Evolutionary conservation across 2,797 vertebrate species (phyloP).

Genomic region (Lateolabrax maculatus): DNA sequence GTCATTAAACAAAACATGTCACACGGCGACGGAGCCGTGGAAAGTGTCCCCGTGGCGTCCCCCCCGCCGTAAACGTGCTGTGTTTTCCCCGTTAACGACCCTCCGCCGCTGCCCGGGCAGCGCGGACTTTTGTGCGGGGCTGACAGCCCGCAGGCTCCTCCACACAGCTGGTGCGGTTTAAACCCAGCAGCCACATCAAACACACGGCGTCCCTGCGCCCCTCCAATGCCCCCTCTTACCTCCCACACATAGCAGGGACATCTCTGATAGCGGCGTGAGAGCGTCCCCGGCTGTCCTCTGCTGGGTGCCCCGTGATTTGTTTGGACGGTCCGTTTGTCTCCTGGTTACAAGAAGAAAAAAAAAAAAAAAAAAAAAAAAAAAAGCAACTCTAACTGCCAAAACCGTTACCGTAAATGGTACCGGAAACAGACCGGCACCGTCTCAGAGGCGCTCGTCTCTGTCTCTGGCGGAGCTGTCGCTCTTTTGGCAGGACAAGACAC

Average conservation of each 20-base stretch:
- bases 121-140: conserved; percentile 64
- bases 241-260: conserved; percentile 94
- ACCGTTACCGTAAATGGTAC: conserved; percentile 36
- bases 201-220: background rate
- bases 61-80: background rate
- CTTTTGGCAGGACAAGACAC: conserved; percentile 58
- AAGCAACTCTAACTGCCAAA: conserved; percentile 19
- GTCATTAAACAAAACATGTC: conserved; percentile 17
- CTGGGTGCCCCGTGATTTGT: conserved; percentile 74
- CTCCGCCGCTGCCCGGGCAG: conserved; percentile 33
- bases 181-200: conserved; percentile 7
- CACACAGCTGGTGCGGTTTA: conserved; percentile 51
- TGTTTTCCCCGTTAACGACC: conserved; percentile 35
- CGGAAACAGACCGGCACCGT: conserved; percentile 38
- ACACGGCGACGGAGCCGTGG: background rate
- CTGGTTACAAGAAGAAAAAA: conserved; percentile 33
- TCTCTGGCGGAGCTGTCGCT: conserved; percentile 59
- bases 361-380: background rate
- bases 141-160: conserved; percentile 55
- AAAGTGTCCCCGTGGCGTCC: conserved; percentile 28
- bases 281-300: conserved; percentile 81
- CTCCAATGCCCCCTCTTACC: conserved; percentile 80
- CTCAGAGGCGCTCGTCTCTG: conserved; percentile 38
- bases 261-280: conserved; percentile 80
- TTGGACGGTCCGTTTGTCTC: conserved; percentile 57